Conservation (phyloP, 1,140 invertebrate genomes). For the Trichonephila clavata region DNA sequence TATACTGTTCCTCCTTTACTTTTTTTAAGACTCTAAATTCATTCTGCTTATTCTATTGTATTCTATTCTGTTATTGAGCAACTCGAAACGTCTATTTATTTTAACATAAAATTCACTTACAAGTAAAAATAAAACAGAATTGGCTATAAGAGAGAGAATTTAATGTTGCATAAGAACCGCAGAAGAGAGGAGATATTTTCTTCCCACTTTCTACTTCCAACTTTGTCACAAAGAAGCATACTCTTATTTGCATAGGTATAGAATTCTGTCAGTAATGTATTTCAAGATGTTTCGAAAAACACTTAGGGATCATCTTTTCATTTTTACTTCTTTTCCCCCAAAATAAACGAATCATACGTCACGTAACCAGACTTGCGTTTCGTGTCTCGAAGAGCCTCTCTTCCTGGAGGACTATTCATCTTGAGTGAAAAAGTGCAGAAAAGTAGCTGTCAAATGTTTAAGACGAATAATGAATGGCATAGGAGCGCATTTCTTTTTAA, state of each 20-base stretch:
- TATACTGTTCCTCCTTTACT: too few relatives aligned
- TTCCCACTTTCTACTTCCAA: neutral
- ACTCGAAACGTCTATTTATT: too few relatives aligned
- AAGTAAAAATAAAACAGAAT: neutral
- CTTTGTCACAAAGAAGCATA: neutral
- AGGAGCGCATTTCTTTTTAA: neutral
- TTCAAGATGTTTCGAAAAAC: neutral
- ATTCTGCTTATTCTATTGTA: too few relatives aligned
- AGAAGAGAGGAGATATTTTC: neutral
- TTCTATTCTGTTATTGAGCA: too few relatives aligned
- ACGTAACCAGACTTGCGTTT: neutral
- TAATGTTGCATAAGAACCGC: neutral
- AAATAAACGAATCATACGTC: slow-evolving; percentile 3
- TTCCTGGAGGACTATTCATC: neutral
- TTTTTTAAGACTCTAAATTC: too few relatives aligned
- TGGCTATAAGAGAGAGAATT: neutral
- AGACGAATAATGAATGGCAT: neutral
- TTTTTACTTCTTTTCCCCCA: neutral
- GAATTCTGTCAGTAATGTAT: neutral
- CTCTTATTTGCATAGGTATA: neutral
- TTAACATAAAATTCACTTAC: neutral
- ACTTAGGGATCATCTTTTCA: neutral
- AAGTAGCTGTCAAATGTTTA: slow-evolving; percentile 19
- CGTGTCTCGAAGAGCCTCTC: neutral
- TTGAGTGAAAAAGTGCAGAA: slow-evolving; percentile 14